Conservation (phyloP, 2,888 invertebrate species). For the Nyleta sp. region DNA sequence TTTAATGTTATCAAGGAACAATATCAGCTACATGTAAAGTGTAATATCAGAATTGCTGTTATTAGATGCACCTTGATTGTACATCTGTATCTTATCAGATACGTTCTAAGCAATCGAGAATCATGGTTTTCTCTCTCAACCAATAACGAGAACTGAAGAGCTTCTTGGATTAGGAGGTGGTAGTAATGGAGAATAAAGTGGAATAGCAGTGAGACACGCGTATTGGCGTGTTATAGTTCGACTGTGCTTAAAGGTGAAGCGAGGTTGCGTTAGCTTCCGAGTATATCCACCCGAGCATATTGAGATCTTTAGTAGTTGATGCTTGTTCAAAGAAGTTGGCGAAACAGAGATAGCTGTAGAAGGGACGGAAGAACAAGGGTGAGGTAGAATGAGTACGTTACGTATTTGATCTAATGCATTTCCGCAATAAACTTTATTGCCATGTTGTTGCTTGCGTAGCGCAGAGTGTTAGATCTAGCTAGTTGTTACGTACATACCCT, state of each 20-base stretch:
- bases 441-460: slow-evolving; percentile 74
- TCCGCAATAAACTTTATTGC: slow-evolving; percentile 81
- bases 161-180: slow-evolving; percentile 61
- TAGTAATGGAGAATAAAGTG: slow-evolving; percentile 70
- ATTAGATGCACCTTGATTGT: slow-evolving; percentile 24
- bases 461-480: slow-evolving; percentile 66
- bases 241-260: slow-evolving; percentile 69
- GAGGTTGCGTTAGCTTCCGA: slow-evolving; percentile 75
- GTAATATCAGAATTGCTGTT: slow-evolving; percentile 1
- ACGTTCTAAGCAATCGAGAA: slow-evolving; percentile 39
- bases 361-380: slow-evolving; percentile 42
- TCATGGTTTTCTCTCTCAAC: slow-evolving; percentile 42
- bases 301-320: slow-evolving; percentile 71
- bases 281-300: slow-evolving; percentile 74
- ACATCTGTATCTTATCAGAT: slow-evolving; percentile 44
- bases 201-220: slow-evolving; percentile 79
- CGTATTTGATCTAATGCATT: slow-evolving; percentile 81
- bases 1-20: neutral
- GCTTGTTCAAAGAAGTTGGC: slow-evolving; percentile 54
- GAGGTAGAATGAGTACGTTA: slow-evolving; percentile 67
- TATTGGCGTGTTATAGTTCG: slow-evolving; percentile 74
- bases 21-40: slow-evolving; percentile 4
- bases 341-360: slow-evolving; percentile 33
- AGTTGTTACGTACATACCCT: slow-evolving; percentile 39
- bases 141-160: slow-evolving; percentile 64